A percentile compares a stretch with the other conserved stretches of the same genome.
Conservation (phyloP, 2,797 vertebrate species). For the Dendrocincla fuliginosa region DNA sequence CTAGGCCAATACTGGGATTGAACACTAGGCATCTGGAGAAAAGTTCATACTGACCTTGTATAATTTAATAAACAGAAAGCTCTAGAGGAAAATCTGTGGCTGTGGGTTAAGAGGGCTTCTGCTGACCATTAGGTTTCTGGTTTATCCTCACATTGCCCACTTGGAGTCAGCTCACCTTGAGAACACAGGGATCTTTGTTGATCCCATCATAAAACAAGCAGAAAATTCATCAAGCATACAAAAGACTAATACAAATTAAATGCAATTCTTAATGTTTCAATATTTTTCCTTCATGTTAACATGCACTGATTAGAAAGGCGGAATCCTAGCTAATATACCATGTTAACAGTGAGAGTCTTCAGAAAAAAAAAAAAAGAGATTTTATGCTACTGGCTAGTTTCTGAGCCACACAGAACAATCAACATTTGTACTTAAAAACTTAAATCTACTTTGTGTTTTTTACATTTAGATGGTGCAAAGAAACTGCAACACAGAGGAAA, state of each 20-base stretch:
- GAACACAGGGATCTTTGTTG: not conserved
- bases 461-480: not conserved
- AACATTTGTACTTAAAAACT: not conserved
- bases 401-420: not conserved
- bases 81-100: not conserved
- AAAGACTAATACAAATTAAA: not conserved
- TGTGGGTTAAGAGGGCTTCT: not conserved
- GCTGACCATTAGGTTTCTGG: not conserved
- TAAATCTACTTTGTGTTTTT: not conserved
- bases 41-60: not conserved
- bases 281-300: not conserved
- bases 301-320: not conserved
- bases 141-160: not conserved
- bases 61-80: not conserved
- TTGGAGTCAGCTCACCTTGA: not conserved
- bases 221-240: not conserved
- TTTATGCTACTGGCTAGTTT: not conserved
- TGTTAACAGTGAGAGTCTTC: not conserved
- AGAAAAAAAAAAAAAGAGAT: not conserved
- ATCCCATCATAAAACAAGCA: not conserved
- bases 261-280: not conserved
- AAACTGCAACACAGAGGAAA: not conserved
- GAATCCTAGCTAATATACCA: not conserved
- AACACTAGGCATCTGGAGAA: not conserved
- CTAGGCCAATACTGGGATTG: not conserved